phyloP scores from a whole-genome alignment of 2,888 invertebrate genomes.

The Melanchra persicariae region DNA sequence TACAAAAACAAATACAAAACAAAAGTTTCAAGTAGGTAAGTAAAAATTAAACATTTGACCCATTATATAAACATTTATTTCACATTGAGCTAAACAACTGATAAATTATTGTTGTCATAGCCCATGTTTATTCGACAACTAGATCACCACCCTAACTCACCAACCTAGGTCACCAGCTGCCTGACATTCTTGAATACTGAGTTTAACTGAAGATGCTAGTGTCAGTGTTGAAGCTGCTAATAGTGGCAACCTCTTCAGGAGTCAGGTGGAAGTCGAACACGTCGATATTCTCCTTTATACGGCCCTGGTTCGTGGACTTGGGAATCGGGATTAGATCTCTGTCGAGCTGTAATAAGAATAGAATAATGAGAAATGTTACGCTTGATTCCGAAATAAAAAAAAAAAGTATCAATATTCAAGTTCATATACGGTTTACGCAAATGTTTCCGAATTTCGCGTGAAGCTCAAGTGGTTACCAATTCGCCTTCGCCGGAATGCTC shows the following conservation, averaged over 20 bases:
- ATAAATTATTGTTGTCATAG: not conserved
- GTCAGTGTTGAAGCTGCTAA: slow-evolving; percentile 87
- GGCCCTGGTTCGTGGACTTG: slow-evolving; percentile 89
- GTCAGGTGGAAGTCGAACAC: slow-evolving; percentile 91
- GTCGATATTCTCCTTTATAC: slow-evolving; percentile 89
- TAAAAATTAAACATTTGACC: not conserved
- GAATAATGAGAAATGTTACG: not conserved
- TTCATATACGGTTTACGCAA: too few relatives aligned
- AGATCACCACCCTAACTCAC: not conserved
- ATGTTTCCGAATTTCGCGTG: too few relatives aligned
- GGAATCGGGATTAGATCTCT: slow-evolving; percentile 90
- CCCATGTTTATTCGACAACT: not conserved
- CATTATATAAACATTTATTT: not conserved
- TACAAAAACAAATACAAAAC: too few relatives aligned
- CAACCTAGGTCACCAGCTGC: not conserved
- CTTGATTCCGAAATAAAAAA: too few relatives aligned
- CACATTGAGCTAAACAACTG: not conserved
- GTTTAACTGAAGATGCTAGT: slow-evolving; percentile 67
- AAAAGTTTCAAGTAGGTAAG: not conserved
- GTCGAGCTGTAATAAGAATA: slow-evolving; percentile 81
- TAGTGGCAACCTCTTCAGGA: slow-evolving; percentile 85
- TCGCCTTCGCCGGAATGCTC: too few relatives aligned
- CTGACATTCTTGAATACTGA: not conserved
- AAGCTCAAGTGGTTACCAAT: too few relatives aligned
- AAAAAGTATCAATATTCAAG: too few relatives aligned